phyloP scores from a whole-genome alignment of 2,113 vertebrate genomes.

The Felis chaus region DNA sequence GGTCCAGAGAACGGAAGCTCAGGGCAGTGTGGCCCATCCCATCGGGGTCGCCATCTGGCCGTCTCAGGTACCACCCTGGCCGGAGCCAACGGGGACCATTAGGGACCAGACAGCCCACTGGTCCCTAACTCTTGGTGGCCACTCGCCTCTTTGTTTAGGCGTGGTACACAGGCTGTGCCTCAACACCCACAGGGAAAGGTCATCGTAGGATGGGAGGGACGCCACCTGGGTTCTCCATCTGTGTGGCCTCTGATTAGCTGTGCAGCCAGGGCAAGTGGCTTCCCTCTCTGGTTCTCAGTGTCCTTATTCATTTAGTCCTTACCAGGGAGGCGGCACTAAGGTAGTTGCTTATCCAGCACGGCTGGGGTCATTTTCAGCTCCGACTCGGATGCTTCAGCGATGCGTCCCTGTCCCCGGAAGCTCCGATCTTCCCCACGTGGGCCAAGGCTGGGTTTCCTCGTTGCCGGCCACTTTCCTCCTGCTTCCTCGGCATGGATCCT shows the following conservation, averaged over 20 bases:
- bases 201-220: accelerated
- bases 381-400: neutral
- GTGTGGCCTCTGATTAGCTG: neutral
- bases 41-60: neutral
- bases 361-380: neutral
- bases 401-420: neutral
- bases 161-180: no score
- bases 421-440: neutral
- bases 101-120: neutral
- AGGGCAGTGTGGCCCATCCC: no score
- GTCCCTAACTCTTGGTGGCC: no score
- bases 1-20: neutral
- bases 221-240: no score
- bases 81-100: neutral
- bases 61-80: no score
- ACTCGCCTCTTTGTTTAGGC: accelerated
- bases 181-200: accelerated
- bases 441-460: neutral
- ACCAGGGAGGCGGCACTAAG: accelerated
- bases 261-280: neutral
- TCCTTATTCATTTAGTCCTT: neutral
- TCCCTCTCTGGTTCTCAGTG: neutral
- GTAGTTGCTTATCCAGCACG: neutral
- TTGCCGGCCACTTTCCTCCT: neutral
- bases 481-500: neutral